Conservation (phyloP, 2,797 vertebrate species). For the Geotrypetes seraphini region DNA sequence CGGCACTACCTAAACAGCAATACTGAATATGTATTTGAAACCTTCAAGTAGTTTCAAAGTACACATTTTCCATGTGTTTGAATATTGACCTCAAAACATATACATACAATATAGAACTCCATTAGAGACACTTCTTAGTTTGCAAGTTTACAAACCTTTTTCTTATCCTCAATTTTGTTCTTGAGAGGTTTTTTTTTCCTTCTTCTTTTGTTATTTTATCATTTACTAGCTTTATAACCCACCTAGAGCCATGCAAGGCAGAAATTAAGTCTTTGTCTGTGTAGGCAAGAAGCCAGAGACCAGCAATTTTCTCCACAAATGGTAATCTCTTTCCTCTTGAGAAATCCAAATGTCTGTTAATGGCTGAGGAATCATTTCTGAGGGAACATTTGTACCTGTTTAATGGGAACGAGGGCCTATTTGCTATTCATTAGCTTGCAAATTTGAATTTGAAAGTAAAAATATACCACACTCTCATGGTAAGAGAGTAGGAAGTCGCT, state of each 20-base stretch:
- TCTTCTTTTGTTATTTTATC: not conserved
- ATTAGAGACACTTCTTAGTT: too few relatives aligned
- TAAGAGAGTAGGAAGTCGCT: conserved; percentile 8
- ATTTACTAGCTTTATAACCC: conserved; percentile 6
- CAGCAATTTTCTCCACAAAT: conserved; percentile 3
- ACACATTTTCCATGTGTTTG: too few relatives aligned
- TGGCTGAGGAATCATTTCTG: conserved; percentile 22
- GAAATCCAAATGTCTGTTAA: conserved; percentile 17
- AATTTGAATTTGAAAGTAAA: conserved; percentile 15
- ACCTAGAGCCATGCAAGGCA: conserved; percentile 4
- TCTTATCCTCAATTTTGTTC: not conserved
- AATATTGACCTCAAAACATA: too few relatives aligned
- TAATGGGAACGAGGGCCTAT: conserved; percentile 13
- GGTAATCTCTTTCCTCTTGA: conserved; percentile 12
- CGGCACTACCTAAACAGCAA: too few relatives aligned
- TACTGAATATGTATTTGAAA: too few relatives aligned
- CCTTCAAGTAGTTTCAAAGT: too few relatives aligned
- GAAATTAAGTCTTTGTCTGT: conserved; percentile 6
- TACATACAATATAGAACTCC: too few relatives aligned
- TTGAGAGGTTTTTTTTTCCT: not conserved
- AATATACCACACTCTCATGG: conserved; percentile 22
- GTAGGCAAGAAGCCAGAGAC: conserved; percentile 11
- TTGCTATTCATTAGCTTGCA: conserved; percentile 19
- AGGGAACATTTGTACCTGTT: conserved; percentile 35
- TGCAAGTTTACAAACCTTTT: not conserved